These are phyloP conservation scores for Metellina segmentata DNA, from an alignment of 2,888 invertebrate species.

Conservation along the genomic window DNA sequence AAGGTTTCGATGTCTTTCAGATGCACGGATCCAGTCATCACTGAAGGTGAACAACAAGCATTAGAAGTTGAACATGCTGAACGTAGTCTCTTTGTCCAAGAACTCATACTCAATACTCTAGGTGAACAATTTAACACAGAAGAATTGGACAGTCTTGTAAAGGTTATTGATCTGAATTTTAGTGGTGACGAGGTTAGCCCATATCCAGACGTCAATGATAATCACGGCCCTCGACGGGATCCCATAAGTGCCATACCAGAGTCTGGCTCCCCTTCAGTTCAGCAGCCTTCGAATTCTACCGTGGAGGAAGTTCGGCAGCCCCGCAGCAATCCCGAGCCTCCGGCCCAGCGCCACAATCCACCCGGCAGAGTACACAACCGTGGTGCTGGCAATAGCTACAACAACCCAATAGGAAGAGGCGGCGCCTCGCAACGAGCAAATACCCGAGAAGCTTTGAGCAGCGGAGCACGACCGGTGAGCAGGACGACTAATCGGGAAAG, in stretches of 20 bases:
- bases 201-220: constrained; percentile 63
- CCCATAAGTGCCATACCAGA: constrained; percentile 73
- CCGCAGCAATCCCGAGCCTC: constrained; percentile 40
- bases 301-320: constrained; percentile 58
- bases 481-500: constrained; percentile 72
- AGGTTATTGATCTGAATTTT: constrained; percentile 68
- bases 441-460: constrained; percentile 60
- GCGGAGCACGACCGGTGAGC: constrained; percentile 61
- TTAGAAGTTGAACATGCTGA: constrained; percentile 85
- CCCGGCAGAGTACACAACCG: constrained; percentile 58
- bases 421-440: constrained; percentile 56
- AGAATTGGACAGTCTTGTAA: constrained; percentile 72
- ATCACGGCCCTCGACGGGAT: constrained; percentile 63
- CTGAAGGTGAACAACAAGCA: constrained; percentile 83
- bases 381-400: constrained; percentile 66
- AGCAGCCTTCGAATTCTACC: constrained; percentile 37
- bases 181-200: constrained; percentile 47
- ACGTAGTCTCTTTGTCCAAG: constrained; percentile 87
- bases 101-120: constrained; percentile 85
- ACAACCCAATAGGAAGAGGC: constrained; percentile 64
- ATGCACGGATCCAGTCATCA: constrained; percentile 84
- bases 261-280: constrained; percentile 55
- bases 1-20: constrained; percentile 79
- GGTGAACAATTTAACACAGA: constrained; percentile 79
- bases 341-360: constrained; percentile 50